Evolutionary conservation across 2,113 vertebrate species (phyloP).

Genomic region (Percopsis transmontana): DNA sequence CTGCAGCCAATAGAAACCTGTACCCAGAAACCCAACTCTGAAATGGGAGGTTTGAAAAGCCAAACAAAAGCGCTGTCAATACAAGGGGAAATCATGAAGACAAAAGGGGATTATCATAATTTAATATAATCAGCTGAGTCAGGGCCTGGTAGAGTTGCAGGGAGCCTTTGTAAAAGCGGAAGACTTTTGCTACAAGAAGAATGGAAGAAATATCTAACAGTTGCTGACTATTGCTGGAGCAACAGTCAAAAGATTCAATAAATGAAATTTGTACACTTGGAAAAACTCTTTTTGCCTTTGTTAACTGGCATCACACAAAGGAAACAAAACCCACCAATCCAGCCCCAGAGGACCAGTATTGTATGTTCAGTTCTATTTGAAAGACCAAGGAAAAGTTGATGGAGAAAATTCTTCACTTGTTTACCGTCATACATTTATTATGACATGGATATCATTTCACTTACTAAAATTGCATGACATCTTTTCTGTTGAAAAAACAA

Average conservation of each 20-base stretch:
- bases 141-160: not conserved
- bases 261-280: not conserved
- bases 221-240: not conserved
- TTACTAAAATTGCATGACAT: no score
- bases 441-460: no score
- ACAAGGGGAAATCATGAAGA: not conserved
- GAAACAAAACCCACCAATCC: not conserved
- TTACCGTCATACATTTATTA: no score
- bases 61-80: not conserved
- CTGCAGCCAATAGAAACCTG: no score
- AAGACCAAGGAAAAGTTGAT: no score
- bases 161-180: slow-evolving; percentile 3
- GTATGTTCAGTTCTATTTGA: no score
- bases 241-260: slow-evolving; percentile 5
- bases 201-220: slow-evolving; percentile 6
- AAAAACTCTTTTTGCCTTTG: not conserved
- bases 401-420: no score
- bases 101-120: slow-evolving; percentile 42
- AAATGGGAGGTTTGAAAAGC: not conserved
- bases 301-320: not conserved
- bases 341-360: no score
- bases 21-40: not conserved
- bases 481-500: no score
- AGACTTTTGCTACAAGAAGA: slow-evolving; percentile 17
- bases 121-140: slow-evolving; percentile 31